Base-by-base conservation (phyloP, 2,113 vertebrate species). In the Stictonetta naevosa region DNA sequence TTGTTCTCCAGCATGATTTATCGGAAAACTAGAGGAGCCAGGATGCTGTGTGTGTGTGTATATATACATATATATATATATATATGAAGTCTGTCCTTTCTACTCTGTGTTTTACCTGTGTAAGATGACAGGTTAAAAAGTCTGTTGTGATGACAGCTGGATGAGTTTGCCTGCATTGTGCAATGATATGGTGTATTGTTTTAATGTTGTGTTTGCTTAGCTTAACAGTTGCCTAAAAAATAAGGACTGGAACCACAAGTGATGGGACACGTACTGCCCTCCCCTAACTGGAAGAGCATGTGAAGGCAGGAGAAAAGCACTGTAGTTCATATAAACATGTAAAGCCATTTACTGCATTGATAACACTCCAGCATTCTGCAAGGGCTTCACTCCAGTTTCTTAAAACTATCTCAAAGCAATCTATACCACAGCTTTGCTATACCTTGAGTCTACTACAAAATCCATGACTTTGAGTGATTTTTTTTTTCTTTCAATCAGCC, bases 1-100 rank as follows among this genome's bases (percentile, higher is more conserved):
- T 92, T 88, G 52, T 72, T 88, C 85, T 63, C 25, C n/a, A 92
- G 62, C 21, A 88, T 60, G 7, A 50, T 42, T 62, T 50, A 11
- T 48, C 53, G 44, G 77, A 68, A 77, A 23, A 25, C 8, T 59
- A 56, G 42, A 84, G 52, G 42, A 75, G 67, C 10, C 36, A 85
- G 34, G 8, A 40, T 8, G 4, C 29, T 63, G 7, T 13, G 33
- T 3, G 67, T 10, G 42, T 46, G 17, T 31, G 13, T 31, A 15
- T 56, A 5, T 31, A 13, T 31, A 5, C 18, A 20, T 20, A 16
- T 29, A 12, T 18, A 5, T 26, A 11, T 4, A 21, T 17, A 17
- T 3, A 18, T 4, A 13, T 55, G 81, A 84, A 44, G 9, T 85
- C 74, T 68, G 13, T 63, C 26, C 22, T 40, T 81, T 53, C 22